Base-by-base conservation (phyloP, 2,888 invertebrate genomes). In the Acronicta psi region DNA sequence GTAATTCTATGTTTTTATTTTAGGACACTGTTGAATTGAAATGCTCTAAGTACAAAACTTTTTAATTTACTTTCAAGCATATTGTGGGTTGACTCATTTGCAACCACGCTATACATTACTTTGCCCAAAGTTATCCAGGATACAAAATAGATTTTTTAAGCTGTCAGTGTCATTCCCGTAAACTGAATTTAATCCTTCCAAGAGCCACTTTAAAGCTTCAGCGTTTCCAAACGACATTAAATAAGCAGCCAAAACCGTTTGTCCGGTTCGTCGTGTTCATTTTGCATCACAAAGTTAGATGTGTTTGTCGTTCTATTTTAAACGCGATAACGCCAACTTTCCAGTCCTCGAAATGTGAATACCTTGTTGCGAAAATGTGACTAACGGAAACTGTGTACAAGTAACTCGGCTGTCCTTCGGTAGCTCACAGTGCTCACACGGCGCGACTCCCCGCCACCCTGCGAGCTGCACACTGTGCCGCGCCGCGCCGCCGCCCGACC, bases 331-430 rank as follows among this genome's bases (percentile, higher is more conserved):
- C 89, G 92, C 90, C 86, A 93, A 93, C 93, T 93, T 93, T 89
- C 88, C 90, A 91, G 91, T 89, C 86, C 92, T 93, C 92, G 89
- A 93, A 94, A 94, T 94, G 93, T 92, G 93, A 94, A 93, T 94
- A 92, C 91, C 93, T 92, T 94, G 93, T 94, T 90, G 93, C 86
- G 91, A 93, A 93, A 94, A 93, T 94, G 93, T 93, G 93, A 93
- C 93, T 93, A 93, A 86, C 93, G 93, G 93, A 93, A 92, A 93
- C 92, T 90, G 89, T 88, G 87, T 84, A 88, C 93, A 92, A 93
- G 92, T 92, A 92, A 92, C 90, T 91, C 85, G 77, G 58, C 87
- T 84, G 91, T 91, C 90, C 90, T 90, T 86, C 77, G 67, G 61
- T 69, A 56, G 77, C 72, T 61, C 66, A 57, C 54, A 52, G 25